These are phyloP conservation scores for Dinocampus coccinellae DNA, from an alignment of 2,888 invertebrate genomes.

Conservation along the genomic window DNA sequence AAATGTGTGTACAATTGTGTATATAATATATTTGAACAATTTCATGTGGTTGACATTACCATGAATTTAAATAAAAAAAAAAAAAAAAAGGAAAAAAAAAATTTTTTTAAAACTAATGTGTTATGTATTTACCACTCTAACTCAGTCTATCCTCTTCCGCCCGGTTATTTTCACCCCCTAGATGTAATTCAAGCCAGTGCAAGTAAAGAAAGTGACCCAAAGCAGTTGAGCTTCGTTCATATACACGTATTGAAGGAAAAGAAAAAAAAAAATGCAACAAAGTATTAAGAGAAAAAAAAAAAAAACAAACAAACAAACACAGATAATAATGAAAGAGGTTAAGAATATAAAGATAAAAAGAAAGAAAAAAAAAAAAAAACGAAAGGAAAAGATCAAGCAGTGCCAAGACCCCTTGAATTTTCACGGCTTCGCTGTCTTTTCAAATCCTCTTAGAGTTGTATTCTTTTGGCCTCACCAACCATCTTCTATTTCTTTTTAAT, in stretches of 20 bases:
- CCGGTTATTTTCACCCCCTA: background rate
- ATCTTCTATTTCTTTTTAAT: constrained; percentile 29
- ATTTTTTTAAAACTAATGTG: too few relatives aligned
- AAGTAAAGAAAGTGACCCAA: constrained; percentile 42
- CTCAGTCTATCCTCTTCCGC: background rate
- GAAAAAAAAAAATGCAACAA: constrained; percentile 28
- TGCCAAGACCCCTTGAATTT: constrained; percentile 68
- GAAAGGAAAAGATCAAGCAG: constrained; percentile 61
- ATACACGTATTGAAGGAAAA: constrained; percentile 35
- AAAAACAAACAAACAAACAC: constrained; percentile 22
- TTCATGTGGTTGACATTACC: too few relatives aligned
- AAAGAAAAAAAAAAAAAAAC: constrained; percentile 41
- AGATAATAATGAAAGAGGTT: constrained; percentile 31
- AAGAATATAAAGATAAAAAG: constrained; percentile 44
- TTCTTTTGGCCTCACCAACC: constrained; percentile 68
- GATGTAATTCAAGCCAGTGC: constrained; percentile 38
- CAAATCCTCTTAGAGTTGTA: constrained; percentile 70
- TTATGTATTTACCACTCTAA: too few relatives aligned
- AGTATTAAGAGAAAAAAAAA: constrained; percentile 34
- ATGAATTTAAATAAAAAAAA: too few relatives aligned
- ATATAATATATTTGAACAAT: background rate
- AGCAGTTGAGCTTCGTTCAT: constrained; percentile 39
- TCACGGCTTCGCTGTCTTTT: constrained; percentile 68
- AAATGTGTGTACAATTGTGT: background rate
- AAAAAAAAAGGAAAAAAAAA: too few relatives aligned